Base-by-base conservation (phyloP, 2,888 invertebrate genomes). In the Pseudococcus viburni region DNA sequence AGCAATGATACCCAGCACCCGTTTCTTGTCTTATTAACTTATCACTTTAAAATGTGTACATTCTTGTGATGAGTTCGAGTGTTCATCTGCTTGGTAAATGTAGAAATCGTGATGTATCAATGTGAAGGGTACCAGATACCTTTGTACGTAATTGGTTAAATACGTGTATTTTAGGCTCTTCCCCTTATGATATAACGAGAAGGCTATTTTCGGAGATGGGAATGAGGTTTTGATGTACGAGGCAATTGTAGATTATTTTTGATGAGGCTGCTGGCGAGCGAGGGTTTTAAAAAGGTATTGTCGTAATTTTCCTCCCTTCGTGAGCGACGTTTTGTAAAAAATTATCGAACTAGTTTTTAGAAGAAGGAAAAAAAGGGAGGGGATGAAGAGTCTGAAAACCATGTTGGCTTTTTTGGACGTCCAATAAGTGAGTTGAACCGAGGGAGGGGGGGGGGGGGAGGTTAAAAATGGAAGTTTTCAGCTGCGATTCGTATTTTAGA, bases 11-110 rank as follows among this genome's bases (percentile, higher is more conserved):
- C 26, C 26, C 26, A 33, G 59, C 59, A 59, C 59, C 59, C n/a
- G 19, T 59, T 59, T 59, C 59, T 59, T n/a, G 59, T 59, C 59
- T 59, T 59, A 19, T 19, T 59, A 59, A 59, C 59, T 59, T 59
- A 59, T 59, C 59, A 59, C 59, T 59, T 59, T 15, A n/a, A 7
- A 8, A 59, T 59, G 7, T 19, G 59, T 59, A 59, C 19, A 19
- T 55, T 59, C 9, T 59, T 59, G 15, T 55, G 26, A 59, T 19
- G 7, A n/a, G 6, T 19, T 59, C 59, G 59, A 59, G 59, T 19
- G 19, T 19, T 59, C 19, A 59, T 59, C 59, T 59, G 19, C 19
- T 19, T 59, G 19, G 59, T 59, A 9, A 33, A 33, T 59, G 19
- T 59, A 59, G 8, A 55, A 55, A 55, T 55, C 55, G 55, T 55